phyloP scores from a whole-genome alignment of 2,888 invertebrate genomes.

The Blastobasis lacticolella region DNA sequence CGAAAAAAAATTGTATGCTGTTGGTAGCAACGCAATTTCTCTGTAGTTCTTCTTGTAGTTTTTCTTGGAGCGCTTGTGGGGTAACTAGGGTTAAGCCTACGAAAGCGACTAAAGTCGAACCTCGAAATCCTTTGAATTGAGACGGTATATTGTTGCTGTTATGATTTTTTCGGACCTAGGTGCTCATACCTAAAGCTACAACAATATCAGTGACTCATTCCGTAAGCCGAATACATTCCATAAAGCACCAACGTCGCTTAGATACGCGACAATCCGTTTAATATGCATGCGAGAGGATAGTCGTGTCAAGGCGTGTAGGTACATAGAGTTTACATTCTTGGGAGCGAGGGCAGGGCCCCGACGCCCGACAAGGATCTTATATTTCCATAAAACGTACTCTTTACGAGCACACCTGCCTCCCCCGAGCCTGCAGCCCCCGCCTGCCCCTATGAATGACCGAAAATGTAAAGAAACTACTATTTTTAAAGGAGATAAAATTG shows the following conservation, averaged over 20 bases:
- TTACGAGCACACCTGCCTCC: conserved; percentile 52
- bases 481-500: background rate
- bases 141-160: too few relatives aligned
- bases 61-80: too few relatives aligned
- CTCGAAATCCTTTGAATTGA: too few relatives aligned
- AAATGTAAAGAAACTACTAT: conserved; percentile 12
- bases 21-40: too few relatives aligned
- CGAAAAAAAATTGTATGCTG: too few relatives aligned
- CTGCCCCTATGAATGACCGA: conserved; percentile 26
- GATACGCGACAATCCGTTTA: conserved; percentile 8
- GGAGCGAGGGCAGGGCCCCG: conserved; percentile 29
- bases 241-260: too few relatives aligned
- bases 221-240: too few relatives aligned
- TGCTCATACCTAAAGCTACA: background rate
- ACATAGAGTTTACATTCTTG: conserved; percentile 38
- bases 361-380: conserved; percentile 59
- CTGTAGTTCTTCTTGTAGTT: too few relatives aligned
- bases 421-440: conserved; percentile 19
- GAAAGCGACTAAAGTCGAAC: too few relatives aligned
- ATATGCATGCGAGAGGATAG: conserved; percentile 4
- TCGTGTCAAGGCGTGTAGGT: conserved; percentile 5
- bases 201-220: too few relatives aligned
- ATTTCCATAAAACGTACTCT: conserved; percentile 61
- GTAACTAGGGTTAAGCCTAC: too few relatives aligned
- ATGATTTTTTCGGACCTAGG: conserved; percentile 47